Evolutionary conservation across 2,113 vertebrate species (phyloP), one percentile per base, ranked within the genome.

Genomic region (Petromus typicus): DNA sequence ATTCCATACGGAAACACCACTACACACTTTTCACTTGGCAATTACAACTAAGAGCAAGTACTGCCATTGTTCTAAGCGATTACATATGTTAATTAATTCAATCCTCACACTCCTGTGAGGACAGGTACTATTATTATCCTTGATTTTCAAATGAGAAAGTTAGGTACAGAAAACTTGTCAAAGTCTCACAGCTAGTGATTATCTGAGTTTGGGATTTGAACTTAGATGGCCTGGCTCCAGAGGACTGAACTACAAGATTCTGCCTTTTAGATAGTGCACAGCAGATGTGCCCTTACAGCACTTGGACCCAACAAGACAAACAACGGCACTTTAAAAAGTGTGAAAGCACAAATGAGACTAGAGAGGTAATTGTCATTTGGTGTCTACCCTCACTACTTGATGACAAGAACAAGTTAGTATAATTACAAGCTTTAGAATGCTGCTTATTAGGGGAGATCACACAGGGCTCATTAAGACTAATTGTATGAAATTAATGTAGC

Each of bases 51-150:
- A 30, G 40, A 92, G 79, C 61, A 48, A 25, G 92, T 23, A 20
- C 45, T 81, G 59, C 57, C 59, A 54, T 87, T 95, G 59, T 85
- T 93, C 82, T 66, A 45, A 88, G 61, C 2, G 32, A 88, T 96
- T 96, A 51, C 11, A n/a, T 87, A 75, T 93, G 91, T 54, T 96
- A 90, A 84, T 92, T 66, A 97, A 85, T 91, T 95, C 89, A 89
- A 17, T 86, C 27, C 32, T 89, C 34, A 78, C 25, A 64, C 75
- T 89, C 54, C 66, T 94, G 27, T 22, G 40, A 90, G 71, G 37
- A 95, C 54, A 75, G 76, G 63, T 79, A 59, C 57, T 89, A 85
- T 75, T 82, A 85, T 95, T 96, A 87, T 79, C 57, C 64, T 13
- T n/a, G 57, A 37, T 89, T 91, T 67, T 90, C 32, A 95, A 88